phyloP scores from a whole-genome alignment of 2,113 vertebrate species.

The Ictidomys tridecemlineatus region DNA sequence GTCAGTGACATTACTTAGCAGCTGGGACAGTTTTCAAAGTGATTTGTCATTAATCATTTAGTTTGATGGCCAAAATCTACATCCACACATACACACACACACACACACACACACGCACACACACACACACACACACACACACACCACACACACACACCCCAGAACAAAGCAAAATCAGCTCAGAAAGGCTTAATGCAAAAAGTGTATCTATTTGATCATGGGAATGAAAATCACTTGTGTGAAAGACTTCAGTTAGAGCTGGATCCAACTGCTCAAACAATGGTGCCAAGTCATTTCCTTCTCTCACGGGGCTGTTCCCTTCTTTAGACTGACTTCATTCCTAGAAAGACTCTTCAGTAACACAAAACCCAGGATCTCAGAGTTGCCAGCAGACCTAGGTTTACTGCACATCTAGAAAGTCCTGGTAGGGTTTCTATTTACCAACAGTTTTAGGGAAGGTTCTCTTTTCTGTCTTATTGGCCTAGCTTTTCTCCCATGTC shows the following conservation, averaged over 20 bases:
- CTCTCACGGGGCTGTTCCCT: not conserved
- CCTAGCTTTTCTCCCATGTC: not conserved
- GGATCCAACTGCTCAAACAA: constrained; percentile 19
- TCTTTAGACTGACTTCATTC: not conserved
- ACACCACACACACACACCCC: not conserved
- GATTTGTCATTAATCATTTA: constrained; percentile 6
- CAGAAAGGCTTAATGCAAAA: not conserved
- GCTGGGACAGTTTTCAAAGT: not conserved
- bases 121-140: not conserved
- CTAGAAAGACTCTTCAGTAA: not conserved
- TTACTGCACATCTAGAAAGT: not conserved
- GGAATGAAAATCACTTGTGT: not conserved
- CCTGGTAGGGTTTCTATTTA: not conserved
- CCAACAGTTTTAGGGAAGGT: not conserved
- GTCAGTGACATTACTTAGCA: not conserved
- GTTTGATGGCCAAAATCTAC: not conserved
- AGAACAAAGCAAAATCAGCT: not conserved
- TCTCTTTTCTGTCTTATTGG: not conserved
- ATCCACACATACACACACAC: too few relatives aligned
- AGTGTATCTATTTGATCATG: not conserved
- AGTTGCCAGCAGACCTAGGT: not conserved
- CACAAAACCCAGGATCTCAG: too few relatives aligned
- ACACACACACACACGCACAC: too few relatives aligned
- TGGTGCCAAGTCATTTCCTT: not conserved
- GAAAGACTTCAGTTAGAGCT: not conserved